Base-by-base conservation (phyloP, 2,888 invertebrate species). In the Chaetogeoica ovagalla region DNA sequence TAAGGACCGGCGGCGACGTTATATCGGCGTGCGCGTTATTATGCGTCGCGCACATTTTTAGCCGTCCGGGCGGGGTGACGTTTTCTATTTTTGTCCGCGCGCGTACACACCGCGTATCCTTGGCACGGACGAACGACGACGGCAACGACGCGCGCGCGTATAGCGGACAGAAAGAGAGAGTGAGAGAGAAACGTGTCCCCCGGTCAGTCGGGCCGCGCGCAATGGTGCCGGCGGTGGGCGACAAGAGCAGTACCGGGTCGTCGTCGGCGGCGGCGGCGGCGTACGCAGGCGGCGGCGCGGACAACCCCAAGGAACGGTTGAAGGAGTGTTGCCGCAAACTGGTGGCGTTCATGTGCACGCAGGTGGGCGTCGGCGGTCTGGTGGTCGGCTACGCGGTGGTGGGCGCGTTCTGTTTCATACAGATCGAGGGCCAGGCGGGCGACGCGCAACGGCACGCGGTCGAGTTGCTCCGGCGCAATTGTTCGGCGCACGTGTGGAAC, bases 311-410 rank as follows among this genome's bases (percentile, higher is more conserved):
- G 55, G 93, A 93, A 85, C 92, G 91, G 85, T 90, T 95, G 81
- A 94, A 94, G 86, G 93, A 94, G 85, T 95, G 94, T 86, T 93
- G 93, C 84, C 89, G 95, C 65, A 94, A 94, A 86, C 89, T 94
- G 84, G 91, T 94, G 81, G 94, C 94, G 11, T 95, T 95, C 85
- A 95, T 95, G 95, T 95, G 94, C 87, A 95, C 95, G 11, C 95
- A 95, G 89, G 92, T 93, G 85, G 95, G 95, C 83, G 95, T 95
- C 57, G 95, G 95, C 81, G 95, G 93, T 13, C 88, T 95, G 23
- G 93, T 95, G 68, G 94, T 95, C 4, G 91, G 94, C 83, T 95
- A 95, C 86, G 93, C 95, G 48, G 91, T 95, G 79, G 90, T 94
- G 52, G 95, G 95, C 0, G 95, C 95, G 0, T 90, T 93, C 23